Evolutionary conservation across 1,140 invertebrate genomes (phyloP).

Genomic region (Pogonomyrmex californicus): DNA sequence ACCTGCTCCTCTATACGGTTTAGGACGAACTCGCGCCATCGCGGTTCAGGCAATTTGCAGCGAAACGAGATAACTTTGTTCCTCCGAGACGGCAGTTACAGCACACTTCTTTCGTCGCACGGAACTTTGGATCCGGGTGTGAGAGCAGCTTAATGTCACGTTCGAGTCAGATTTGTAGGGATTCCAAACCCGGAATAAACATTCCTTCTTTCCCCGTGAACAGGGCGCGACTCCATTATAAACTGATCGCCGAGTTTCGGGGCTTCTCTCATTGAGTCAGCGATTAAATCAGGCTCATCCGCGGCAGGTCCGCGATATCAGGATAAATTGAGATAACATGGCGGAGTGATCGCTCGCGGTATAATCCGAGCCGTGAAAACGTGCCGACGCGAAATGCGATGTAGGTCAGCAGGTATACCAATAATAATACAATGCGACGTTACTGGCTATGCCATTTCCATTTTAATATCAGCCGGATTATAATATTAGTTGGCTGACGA

Average conservation of each 20-base stretch:
- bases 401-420: constrained; percentile 3
- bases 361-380: constrained; percentile 42
- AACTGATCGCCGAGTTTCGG: neutral
- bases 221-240: neutral
- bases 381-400: constrained; percentile 31
- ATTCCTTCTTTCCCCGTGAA: neutral
- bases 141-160: neutral
- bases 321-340: constrained; percentile 21
- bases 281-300: constrained; percentile 33
- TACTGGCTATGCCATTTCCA: constrained; percentile 42
- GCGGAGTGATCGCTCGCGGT: constrained; percentile 2
- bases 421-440: constrained; percentile 21
- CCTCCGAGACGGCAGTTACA: constrained; percentile 32
- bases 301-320: neutral
- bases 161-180: neutral
- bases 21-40: constrained; percentile 11
- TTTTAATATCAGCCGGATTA: constrained; percentile 49
- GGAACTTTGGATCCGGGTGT: neutral
- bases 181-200: neutral
- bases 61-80: constrained; percentile 65
- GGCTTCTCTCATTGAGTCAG: neutral
- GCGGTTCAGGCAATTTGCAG: constrained; percentile 49
- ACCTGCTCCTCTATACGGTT: neutral
- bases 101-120: constrained; percentile 40
- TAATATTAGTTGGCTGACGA: constrained; percentile 25